Base-by-base conservation (phyloP, 2,888 invertebrate species). In the Taphrorychus bicolor region DNA sequence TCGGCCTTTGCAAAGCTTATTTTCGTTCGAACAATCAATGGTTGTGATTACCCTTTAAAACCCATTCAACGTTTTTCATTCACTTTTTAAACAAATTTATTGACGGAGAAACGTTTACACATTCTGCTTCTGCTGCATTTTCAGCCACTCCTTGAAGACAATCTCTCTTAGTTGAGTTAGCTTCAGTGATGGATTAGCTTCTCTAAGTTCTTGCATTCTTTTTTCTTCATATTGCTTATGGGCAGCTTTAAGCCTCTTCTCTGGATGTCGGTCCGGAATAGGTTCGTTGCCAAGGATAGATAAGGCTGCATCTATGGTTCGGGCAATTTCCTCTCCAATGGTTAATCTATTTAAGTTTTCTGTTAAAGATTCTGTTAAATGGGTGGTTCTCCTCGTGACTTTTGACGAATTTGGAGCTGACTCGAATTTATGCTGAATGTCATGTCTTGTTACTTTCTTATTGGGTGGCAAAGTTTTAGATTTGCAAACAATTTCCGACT, bases 61-160 rank as follows among this genome's bases (percentile, higher is more conserved):
- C 18, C 45, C 2, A n/a, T n/a, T n/a, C 45, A 45, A 5, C 17
- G 14, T 2, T 17, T 32, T 32, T 32, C 32, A 2, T 3, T 7
- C 2, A 1, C 14, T 45, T 2, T 2, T n/a, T 45, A n/a, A 32
- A 3, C 14, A 4, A 5, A 45, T 45, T 16, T 42, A 2, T 45
- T 14, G 5, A 45, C n/a, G 5, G 7, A 45, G 2, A 45, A 32
- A 32, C 11, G 45, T 45, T 21, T 22, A 45, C 4, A 16, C 11
- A 14, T 2, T 11, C n/a, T 61, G 56, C n/a, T 19, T 24, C 14
- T 14, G 45, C 17, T 51, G 51, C 5, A 51, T 54, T 49, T 56
- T 67, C 32, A 54, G 62, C 62, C 62, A 62, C 7, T 67, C 62
- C 18, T 62, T 67, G 40, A 67, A 62, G 1, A 59, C 19, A 3